Evolutionary conservation across 2,888 invertebrate species (phyloP).

Genomic region (Melanargia galathea): DNA sequence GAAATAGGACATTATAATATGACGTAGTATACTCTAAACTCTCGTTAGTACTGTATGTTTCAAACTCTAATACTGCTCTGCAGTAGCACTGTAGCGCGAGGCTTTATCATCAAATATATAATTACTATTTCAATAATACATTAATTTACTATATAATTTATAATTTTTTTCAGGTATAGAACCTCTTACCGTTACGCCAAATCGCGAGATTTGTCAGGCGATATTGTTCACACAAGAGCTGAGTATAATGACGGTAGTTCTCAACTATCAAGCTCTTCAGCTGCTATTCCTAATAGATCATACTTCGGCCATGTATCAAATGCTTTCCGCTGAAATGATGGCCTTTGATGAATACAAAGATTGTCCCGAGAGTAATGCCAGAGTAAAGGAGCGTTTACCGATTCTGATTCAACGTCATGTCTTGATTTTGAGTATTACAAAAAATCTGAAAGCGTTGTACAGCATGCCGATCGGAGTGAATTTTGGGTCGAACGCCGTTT

Average conservation of each 20-base stretch:
- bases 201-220: constrained; percentile 55
- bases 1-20: too few species aligned
- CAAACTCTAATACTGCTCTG: too few species aligned
- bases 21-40: too few species aligned
- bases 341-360: constrained; percentile 47
- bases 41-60: too few species aligned
- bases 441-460: constrained; percentile 58
- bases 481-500: constrained; percentile 63
- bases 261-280: constrained; percentile 63
- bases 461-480: constrained; percentile 66
- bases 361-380: constrained; percentile 41
- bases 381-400: constrained; percentile 51
- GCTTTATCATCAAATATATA: background rate
- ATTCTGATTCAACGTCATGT: constrained; percentile 55
- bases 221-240: constrained; percentile 55
- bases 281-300: constrained; percentile 64
- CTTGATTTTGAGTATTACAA: constrained; percentile 51
- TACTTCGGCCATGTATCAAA: constrained; percentile 60
- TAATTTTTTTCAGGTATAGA: constrained; percentile 58
- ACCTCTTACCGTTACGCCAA: constrained; percentile 54
- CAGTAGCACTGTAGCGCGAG: background rate
- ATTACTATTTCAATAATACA: too few species aligned
- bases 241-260: constrained; percentile 50
- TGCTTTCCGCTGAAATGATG: constrained; percentile 60
- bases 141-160: constrained; percentile 39